phyloP scores from a whole-genome alignment of 2,113 vertebrate species.

The Macquaria australasica region DNA sequence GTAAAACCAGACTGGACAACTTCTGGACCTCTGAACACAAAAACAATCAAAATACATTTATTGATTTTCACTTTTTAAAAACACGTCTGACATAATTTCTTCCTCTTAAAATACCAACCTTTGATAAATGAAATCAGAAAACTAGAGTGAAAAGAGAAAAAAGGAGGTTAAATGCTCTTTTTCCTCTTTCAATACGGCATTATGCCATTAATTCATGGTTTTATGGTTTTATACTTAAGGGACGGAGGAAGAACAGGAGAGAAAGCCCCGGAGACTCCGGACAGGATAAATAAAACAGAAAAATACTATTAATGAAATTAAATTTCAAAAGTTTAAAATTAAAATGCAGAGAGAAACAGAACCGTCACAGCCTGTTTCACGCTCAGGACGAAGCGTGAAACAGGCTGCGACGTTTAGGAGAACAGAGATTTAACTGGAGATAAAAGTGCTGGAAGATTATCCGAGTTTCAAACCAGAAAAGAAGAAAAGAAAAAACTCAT shows the following conservation, averaged over 20 bases:
- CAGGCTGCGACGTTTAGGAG: conserved; percentile 14
- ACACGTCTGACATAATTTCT: neutral
- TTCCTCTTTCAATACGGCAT: too few species aligned
- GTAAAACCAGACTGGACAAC: conserved; percentile 95
- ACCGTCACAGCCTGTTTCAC: conserved; percentile 86
- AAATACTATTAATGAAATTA: neutral
- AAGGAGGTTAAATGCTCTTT: conserved; percentile 14
- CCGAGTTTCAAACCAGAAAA: neutral
- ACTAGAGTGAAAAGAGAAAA: neutral
- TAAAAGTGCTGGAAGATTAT: neutral
- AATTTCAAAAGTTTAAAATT: neutral
- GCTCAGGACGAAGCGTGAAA: conserved; percentile 65
- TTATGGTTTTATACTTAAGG: too few species aligned
- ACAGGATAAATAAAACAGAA: too few species aligned
- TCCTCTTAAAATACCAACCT: neutral
- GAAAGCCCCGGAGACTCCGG: too few species aligned
- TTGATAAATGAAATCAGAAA: neutral
- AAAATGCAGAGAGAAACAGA: conserved; percentile 19
- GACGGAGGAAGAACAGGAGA: too few species aligned
- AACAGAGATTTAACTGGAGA: conserved; percentile 19
- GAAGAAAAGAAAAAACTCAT: neutral
- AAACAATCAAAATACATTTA: neutral
- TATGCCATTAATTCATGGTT: too few species aligned
- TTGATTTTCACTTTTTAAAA: neutral
- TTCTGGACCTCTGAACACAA: conserved; percentile 92